A percentile compares a stretch with the other conserved stretches of the same genome.
Conservation (phyloP, 2,888 invertebrate genomes). For the Erebia epiphron region DNA sequence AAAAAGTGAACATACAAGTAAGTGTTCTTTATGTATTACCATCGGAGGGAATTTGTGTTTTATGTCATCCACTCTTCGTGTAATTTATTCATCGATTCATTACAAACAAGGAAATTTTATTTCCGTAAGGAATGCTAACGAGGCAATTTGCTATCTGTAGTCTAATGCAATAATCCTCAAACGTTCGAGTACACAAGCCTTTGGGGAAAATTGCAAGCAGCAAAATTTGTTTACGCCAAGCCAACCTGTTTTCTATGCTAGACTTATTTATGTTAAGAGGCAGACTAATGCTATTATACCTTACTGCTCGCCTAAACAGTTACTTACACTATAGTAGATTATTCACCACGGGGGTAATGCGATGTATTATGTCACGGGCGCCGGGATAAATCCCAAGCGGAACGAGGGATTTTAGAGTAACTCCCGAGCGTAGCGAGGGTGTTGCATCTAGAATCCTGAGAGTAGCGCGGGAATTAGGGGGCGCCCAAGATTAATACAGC, state of each 20-base stretch:
- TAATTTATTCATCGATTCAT: conserved; percentile 23
- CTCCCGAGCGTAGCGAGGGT: too few relatives aligned
- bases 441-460: too few relatives aligned
- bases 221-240: conserved; percentile 9
- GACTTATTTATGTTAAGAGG: not conserved
- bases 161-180: conserved; percentile 15
- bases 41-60: conserved; percentile 7
- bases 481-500: too few relatives aligned
- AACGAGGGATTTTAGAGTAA: too few relatives aligned
- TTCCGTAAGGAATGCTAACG: conserved; percentile 2
- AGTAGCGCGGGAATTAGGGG: too few relatives aligned
- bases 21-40: not conserved
- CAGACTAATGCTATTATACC: not conserved
- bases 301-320: not conserved
- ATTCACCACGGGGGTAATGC: too few relatives aligned
- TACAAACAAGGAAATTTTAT: conserved; percentile 6
- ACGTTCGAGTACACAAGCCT: not conserved
- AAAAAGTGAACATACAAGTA: not conserved
- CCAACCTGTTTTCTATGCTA: not conserved
- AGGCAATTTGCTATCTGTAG: conserved; percentile 19
- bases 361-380: too few relatives aligned
- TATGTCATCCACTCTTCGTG: conserved; percentile 3
- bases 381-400: too few relatives aligned
- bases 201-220: conserved; percentile 3
- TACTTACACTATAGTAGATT: too few relatives aligned